Evolutionary conservation across 2,797 vertebrate species (phyloP).

Genomic region (Mastacembelus armatus): DNA sequence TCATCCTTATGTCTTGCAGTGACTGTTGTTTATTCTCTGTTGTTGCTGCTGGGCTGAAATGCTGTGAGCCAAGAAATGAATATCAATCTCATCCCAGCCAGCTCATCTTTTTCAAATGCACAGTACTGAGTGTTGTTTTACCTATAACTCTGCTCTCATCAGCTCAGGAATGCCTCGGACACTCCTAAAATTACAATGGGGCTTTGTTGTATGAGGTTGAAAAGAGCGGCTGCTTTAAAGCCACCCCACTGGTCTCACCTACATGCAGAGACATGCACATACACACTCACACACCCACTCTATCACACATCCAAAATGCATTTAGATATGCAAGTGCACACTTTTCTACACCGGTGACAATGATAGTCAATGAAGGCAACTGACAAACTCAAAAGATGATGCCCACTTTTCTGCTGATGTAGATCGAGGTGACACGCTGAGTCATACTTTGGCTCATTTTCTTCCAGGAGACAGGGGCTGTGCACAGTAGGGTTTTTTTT

Average conservation of each 20-base stretch:
- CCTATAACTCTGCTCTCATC: background rate
- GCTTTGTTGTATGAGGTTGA: background rate
- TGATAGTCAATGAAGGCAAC: background rate
- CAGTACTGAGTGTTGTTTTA: background rate
- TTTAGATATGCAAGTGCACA: background rate
- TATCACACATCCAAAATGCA: background rate
- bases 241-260: background rate
- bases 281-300: background rate
- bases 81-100: background rate
- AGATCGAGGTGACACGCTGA: conserved; percentile 63
- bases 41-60: background rate
- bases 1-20: conserved; percentile 50
- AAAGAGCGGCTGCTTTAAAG: background rate
- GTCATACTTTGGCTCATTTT: conserved; percentile 43
- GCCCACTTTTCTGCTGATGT: conserved; percentile 21
- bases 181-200: background rate
- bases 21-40: conserved; percentile 27
- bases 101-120: background rate
- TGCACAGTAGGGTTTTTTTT: background rate
- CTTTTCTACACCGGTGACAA: background rate
- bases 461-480: conserved; percentile 2
- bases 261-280: background rate
- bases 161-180: background rate
- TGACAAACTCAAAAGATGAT: conserved; percentile 27
- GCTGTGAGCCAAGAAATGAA: background rate